Conservation (phyloP, 2,113 vertebrate genomes). For the Phalacrocorax aristotelis region DNA sequence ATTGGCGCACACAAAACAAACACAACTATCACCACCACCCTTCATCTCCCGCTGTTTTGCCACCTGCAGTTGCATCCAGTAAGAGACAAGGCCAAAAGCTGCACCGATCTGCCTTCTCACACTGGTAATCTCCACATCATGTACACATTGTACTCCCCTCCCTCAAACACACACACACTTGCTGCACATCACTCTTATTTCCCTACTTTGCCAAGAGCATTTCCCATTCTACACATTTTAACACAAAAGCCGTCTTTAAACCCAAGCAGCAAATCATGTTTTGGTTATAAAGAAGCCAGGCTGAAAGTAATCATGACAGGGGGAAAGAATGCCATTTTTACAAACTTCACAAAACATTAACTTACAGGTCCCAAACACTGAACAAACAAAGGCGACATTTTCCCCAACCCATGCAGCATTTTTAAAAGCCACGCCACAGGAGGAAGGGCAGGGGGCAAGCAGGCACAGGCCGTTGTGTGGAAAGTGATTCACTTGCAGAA, state of each 20-base stretch:
- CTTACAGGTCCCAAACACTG: background rate
- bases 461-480: background rate
- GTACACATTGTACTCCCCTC: background rate
- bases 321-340: background rate
- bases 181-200: background rate
- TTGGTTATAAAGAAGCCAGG: background rate
- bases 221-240: background rate
- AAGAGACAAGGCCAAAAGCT: background rate
- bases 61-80: background rate
- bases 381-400: background rate
- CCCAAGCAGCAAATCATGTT: background rate
- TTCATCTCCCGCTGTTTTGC: background rate
- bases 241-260: background rate
- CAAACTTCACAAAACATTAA: background rate
- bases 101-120: background rate
- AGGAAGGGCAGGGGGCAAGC: background rate
- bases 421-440: background rate
- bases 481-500: constrained; percentile 23
- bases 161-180: background rate
- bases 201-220: background rate
- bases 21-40: background rate
- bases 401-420: background rate
- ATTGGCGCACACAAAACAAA: background rate
- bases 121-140: background rate
- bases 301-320: background rate